Evolutionary conservation across 2,888 invertebrate species (phyloP).

Genomic region (Alitta virens): DNA sequence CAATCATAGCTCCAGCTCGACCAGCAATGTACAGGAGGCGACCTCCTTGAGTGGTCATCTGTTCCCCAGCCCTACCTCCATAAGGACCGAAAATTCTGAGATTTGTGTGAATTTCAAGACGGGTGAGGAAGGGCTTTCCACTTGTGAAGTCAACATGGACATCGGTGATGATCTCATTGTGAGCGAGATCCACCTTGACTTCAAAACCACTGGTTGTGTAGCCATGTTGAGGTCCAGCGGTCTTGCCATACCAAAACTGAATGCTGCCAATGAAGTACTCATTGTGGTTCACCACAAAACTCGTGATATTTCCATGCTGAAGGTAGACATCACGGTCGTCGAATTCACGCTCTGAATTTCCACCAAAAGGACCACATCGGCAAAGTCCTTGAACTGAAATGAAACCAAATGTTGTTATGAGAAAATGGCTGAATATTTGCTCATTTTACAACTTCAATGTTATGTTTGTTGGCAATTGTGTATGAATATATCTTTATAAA

Average conservation of each 20-base stretch:
- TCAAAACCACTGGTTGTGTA: constrained; percentile 3
- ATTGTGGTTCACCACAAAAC: constrained; percentile 12
- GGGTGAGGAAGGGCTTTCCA: constrained; percentile 7
- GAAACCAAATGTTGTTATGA: too few species aligned
- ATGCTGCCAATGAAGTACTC: constrained; percentile 17
- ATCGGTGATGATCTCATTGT: not conserved
- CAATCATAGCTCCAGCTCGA: constrained; percentile 4
- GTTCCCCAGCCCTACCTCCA: not conserved
- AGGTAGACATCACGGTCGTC: constrained; percentile 8
- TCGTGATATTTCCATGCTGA: constrained; percentile 7
- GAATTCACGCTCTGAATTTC: not conserved
- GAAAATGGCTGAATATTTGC: too few species aligned
- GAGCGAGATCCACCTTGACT: constrained; percentile 2
- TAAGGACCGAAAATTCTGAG: constrained; percentile 8
- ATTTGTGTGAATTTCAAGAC: constrained; percentile 1
- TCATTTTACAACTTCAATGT: too few species aligned
- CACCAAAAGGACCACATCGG: constrained; percentile 9
- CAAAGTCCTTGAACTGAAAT: not conserved
- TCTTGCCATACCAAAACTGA: constrained; percentile 6
- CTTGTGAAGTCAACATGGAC: constrained; percentile 2
- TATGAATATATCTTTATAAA: too few species aligned
- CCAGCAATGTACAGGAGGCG: constrained; percentile 6
- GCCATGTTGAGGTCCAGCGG: constrained; percentile 2
- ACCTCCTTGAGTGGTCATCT: not conserved
- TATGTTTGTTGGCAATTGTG: too few species aligned